Evolutionary conservation across 2,113 vertebrate species (phyloP), one percentile per base, ranked within the genome.

Genomic region (Panthera uncia): DNA sequence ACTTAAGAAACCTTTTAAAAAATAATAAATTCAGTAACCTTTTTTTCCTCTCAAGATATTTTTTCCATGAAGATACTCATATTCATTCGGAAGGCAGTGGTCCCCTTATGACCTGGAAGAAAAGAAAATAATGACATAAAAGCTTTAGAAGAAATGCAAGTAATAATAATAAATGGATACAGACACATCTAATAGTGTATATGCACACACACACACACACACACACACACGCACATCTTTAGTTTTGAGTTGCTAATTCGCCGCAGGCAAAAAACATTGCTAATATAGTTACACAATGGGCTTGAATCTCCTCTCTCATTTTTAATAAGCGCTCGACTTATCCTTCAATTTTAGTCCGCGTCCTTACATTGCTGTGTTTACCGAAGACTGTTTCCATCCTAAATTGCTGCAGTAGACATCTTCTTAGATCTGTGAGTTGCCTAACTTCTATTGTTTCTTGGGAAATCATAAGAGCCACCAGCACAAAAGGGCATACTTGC

Each of bases 161-260:
- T 52, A 89, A 45, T 78, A 74, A 65, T 71, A 61, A 31, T n/a
- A 52, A 25, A 79, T 36, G 14, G 41, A 55, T 50, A 69, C 41
- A 41, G 36, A 52, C 25, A 65, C 1, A 52, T 10, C 69, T 52
- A 78, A 27, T 41, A 18, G 27, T 27, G 21, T 52, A 29, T 66
- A 13, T n/a, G 6, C 48, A 29, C 5, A n/a, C 5, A 12, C 12
- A 74, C 23, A 50, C 21, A 74, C n/a, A 57, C 45, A 38, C 31
- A 18, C 21, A 45, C 48, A n/a, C 5, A n/a, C 5, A 68, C 23
- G 38, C 21, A 74, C 15, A 21, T 21, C 38, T 38, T 69, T 52
- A 95, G 29, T 61, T 69, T 71, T 87, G 25, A 61, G n/a, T 68
- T 78, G 94, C 52, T n/a, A 87, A 83, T 74, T 94, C n/a, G 48